phyloP scores from a whole-genome alignment of 2,113 vertebrate genomes.

The Oryctolagus cuniculus region DNA sequence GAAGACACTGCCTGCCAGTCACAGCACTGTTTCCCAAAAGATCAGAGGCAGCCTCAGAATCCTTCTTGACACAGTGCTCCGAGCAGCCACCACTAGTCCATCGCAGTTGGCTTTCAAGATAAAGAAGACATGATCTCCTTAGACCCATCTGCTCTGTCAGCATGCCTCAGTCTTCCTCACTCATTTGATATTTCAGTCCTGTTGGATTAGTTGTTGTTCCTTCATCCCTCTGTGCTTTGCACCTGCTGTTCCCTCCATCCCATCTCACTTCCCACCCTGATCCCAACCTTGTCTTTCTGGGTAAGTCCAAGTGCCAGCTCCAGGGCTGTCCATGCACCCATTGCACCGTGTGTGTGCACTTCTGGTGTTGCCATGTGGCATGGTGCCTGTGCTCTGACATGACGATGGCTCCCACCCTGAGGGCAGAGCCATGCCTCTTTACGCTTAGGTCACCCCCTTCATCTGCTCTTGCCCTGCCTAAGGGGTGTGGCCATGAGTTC shows the following conservation, averaged over 20 bases:
- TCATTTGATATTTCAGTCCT: background rate
- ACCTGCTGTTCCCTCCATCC: background rate
- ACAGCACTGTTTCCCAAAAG: background rate
- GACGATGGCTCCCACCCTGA: background rate
- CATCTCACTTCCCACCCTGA: background rate
- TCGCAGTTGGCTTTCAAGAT: background rate
- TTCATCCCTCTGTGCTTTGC: background rate
- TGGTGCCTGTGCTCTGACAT: background rate
- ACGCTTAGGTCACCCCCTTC: background rate
- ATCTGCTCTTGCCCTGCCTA: background rate
- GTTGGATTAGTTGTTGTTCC: background rate
- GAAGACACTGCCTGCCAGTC: background rate
- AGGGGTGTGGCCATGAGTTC: background rate
- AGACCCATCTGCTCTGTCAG: background rate
- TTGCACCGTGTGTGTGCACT: accelerated
- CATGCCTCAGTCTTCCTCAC: background rate
- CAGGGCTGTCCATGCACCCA: accelerated
- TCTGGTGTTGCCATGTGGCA: accelerated
- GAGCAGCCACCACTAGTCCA: background rate
- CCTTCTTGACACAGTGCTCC: background rate
- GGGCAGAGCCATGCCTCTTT: background rate
- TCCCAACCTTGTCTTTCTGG: background rate
- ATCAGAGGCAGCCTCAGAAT: background rate
- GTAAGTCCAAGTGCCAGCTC: background rate
- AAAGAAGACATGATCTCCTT: background rate